Conservation (phyloP, 2,113 vertebrate genomes). For the Dasyurus viverrinus region DNA sequence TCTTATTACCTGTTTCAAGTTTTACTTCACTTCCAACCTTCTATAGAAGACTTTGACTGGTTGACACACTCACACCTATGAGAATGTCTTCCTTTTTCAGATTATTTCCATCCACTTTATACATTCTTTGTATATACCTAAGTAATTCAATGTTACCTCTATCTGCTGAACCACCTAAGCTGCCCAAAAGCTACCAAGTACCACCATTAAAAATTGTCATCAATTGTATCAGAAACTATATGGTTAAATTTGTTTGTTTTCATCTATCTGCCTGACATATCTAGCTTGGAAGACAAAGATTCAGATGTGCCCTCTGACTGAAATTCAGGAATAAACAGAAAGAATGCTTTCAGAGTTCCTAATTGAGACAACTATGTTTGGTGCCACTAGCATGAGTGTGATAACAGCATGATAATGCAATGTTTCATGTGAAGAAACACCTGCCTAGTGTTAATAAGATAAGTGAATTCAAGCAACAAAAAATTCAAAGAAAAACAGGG, state of each 20-base stretch:
- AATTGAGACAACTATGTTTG: slow-evolving; percentile 59
- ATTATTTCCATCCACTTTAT: background rate
- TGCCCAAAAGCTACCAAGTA: background rate
- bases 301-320: slow-evolving; percentile 31
- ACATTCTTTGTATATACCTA: background rate
- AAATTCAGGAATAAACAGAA: slow-evolving; percentile 31
- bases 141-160: background rate
- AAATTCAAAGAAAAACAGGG: slow-evolving; percentile 61
- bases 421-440: slow-evolving; percentile 63
- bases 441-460: slow-evolving; percentile 73
- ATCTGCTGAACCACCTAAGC: background rate
- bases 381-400: slow-evolving; percentile 71
- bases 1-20: background rate
- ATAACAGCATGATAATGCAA: slow-evolving; percentile 63
- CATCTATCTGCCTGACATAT: slow-evolving; percentile 5
- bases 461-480: slow-evolving; percentile 63
- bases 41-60: background rate
- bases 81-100: background rate
- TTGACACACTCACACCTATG: background rate
- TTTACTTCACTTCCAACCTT: background rate
- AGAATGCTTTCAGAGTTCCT: slow-evolving; percentile 51
- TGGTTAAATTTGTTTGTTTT: slow-evolving; percentile 27
- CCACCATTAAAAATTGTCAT: background rate
- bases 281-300: background rate
- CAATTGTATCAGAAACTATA: slow-evolving; percentile 30